Evolutionary conservation across 2,797 vertebrate species (phyloP), one percentile per base, ranked within the genome.

Genomic region (Danio albolineatus): DNA sequence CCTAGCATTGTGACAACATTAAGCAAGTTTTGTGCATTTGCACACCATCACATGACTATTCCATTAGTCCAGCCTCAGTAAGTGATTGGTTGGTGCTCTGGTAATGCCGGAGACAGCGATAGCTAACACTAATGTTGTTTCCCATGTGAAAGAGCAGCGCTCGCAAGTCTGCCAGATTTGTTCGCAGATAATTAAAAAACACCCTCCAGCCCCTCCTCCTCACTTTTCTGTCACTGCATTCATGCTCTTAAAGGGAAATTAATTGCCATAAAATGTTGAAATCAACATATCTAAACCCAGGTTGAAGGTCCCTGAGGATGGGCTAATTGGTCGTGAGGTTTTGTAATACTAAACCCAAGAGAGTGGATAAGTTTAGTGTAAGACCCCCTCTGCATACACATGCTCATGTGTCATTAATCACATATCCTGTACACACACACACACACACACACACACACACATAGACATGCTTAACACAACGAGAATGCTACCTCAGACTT

Each of bases 291-390:
- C 91, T 94, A 90, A 92, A 92, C 91, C 91, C 91, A 90, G 80
- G 87, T 76, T 51, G 39, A 36, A 46, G 90, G 56, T 91, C 91
- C 92, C 91, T 78, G 86, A 90, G 91, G 92, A 92, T 88, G 85
- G 85, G 83, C 91, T 94, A 93, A 93, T 93, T 93, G 91, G 91
- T 87, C 87, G 61, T 76, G 93, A 87, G 91, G 90, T 92, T 94
- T 82, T 84, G 72, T 79, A 85, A 82, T 84, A 87, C 87, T 89
- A 83, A 91, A 89, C 83, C 80, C 82, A 74, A 43, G 70, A 85
- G 80, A 72, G 80, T 66, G 71, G 88, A 88, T 89, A 88, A 89
- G 89, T 88, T 92, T 92, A 93, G 91, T 88, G 92, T 89, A 86
- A 85, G 91, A 92, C 90, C 88, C 92, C 91, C 90, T 92, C 89